Percentiles rank a stretch among this genome's conserved stretches.
Conservation (phyloP, 2,888 invertebrate species). For the Mayetiola destructor region DNA sequence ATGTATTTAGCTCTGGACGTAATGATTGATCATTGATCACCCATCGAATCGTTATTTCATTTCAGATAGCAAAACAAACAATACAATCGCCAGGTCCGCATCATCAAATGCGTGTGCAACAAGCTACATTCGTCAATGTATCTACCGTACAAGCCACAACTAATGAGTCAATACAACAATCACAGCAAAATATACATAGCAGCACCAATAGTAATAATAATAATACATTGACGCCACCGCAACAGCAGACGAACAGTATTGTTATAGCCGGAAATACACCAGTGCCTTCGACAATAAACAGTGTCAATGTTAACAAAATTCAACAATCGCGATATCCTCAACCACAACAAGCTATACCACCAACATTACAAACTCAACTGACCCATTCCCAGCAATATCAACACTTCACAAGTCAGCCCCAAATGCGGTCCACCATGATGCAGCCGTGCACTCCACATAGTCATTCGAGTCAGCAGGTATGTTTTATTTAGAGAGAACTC, state of each 20-base stretch:
- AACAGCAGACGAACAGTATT: constrained; percentile 15
- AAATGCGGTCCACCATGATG: constrained; percentile 7
- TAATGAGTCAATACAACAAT: constrained; percentile 21
- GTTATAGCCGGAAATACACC: constrained; percentile 6
- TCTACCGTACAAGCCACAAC: constrained; percentile 17
- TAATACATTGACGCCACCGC: constrained; percentile 14
- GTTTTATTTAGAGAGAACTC: neutral
- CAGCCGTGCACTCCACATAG: constrained; percentile 18
- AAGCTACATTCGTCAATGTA: constrained; percentile 14
- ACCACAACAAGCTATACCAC: constrained; percentile 18
- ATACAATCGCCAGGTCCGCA: constrained; percentile 5
- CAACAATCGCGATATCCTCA: constrained; percentile 15
- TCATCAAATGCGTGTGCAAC: constrained; percentile 7
- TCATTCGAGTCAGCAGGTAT: constrained; percentile 20
- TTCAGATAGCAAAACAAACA: too few relatives aligned
- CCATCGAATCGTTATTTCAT: too few relatives aligned
- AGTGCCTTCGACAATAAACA: constrained; percentile 12
- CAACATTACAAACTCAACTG: constrained; percentile 18
- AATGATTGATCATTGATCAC: too few relatives aligned
- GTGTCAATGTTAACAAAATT: constrained; percentile 22
- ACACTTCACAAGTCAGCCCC: constrained; percentile 15
- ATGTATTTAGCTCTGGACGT: too few relatives aligned
- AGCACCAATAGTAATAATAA: constrained; percentile 17
- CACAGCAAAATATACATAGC: constrained; percentile 16
- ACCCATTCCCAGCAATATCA: constrained; percentile 18